phyloP scores from a whole-genome alignment of 2,888 invertebrate species.

The Metacarcinus magister region DNA sequence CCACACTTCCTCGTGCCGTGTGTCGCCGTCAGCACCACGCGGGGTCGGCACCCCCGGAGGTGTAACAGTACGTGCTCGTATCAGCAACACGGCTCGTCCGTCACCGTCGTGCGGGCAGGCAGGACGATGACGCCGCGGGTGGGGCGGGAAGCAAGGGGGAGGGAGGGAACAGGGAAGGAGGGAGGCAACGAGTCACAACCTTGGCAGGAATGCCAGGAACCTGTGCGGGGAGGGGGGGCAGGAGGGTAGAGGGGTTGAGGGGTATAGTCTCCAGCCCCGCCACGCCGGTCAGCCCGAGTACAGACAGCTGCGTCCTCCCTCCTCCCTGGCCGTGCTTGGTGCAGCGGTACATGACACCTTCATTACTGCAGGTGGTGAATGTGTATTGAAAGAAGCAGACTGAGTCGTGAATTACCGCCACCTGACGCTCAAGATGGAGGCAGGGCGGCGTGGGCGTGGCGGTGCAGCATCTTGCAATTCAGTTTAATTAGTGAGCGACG shows the following conservation, averaged over 20 bases:
- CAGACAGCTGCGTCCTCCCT: neutral
- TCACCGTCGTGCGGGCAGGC: constrained; percentile 9
- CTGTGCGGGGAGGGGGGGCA: neutral
- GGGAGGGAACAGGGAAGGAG: neutral
- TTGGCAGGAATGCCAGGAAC: constrained; percentile 69
- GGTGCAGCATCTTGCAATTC: neutral
- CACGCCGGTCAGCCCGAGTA: neutral
- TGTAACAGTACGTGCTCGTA: neutral
- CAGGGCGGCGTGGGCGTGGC: constrained; percentile 22
- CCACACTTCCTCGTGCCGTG: neutral
- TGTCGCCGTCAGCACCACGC: neutral
- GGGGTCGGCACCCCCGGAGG: neutral
- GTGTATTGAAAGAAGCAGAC: neutral
- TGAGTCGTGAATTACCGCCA: constrained; percentile 42
- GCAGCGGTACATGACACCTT: neutral
- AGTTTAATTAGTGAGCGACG: constrained; percentile 21
- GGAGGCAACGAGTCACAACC: constrained; percentile 65
- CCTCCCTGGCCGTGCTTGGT: neutral
- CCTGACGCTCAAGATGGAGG: constrained; percentile 17
- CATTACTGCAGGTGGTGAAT: neutral
- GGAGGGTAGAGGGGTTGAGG: neutral
- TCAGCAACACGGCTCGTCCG: neutral
- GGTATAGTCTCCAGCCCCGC: too few relatives aligned
- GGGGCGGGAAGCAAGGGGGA: neutral
- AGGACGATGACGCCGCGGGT: constrained; percentile 34